phyloP scores from a whole-genome alignment of 2,113 vertebrate genomes.

The Neogale vison region DNA sequence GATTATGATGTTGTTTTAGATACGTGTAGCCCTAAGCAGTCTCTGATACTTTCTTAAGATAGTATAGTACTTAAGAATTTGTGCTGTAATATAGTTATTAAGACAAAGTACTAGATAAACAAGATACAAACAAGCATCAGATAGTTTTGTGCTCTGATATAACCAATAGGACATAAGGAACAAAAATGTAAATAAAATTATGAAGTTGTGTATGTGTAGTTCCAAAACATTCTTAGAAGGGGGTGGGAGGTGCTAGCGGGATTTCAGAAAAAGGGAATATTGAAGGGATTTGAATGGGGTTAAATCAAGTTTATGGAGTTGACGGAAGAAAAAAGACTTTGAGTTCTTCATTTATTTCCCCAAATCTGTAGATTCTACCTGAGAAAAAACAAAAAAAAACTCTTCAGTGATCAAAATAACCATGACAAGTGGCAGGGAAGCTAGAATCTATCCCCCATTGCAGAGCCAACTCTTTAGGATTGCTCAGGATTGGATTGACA shows the following conservation, averaged over 20 bases:
- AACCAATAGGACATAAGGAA: not conserved
- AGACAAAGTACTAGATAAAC: not conserved
- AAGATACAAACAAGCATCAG: not conserved
- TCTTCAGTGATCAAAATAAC: constrained; percentile 93
- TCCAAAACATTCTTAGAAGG: not conserved
- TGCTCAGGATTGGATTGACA: constrained; percentile 87
- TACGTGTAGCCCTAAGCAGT: not conserved
- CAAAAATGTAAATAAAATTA: not conserved
- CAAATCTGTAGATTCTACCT: not conserved
- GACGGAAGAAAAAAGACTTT: not conserved
- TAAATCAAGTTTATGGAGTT: not conserved
- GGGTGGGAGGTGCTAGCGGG: not conserved
- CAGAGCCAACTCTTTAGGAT: constrained; percentile 93
- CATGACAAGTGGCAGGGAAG: constrained; percentile 92
- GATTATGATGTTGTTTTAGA: not conserved
- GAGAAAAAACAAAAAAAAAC: not conserved
- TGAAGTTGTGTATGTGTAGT: not conserved
- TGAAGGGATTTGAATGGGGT: not conserved
- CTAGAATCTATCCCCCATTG: constrained; percentile 92
- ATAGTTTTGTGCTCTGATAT: not conserved
- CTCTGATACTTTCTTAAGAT: not conserved
- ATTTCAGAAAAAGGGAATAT: not conserved
- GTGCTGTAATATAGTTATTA: not conserved
- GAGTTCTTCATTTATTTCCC: not conserved
- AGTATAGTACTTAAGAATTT: not conserved